A percentile compares a stretch with the other conserved stretches of the same genome.
phyloP scores from a whole-genome alignment of 1,140 invertebrate species.

The Zaprionus ghesquierei region DNA sequence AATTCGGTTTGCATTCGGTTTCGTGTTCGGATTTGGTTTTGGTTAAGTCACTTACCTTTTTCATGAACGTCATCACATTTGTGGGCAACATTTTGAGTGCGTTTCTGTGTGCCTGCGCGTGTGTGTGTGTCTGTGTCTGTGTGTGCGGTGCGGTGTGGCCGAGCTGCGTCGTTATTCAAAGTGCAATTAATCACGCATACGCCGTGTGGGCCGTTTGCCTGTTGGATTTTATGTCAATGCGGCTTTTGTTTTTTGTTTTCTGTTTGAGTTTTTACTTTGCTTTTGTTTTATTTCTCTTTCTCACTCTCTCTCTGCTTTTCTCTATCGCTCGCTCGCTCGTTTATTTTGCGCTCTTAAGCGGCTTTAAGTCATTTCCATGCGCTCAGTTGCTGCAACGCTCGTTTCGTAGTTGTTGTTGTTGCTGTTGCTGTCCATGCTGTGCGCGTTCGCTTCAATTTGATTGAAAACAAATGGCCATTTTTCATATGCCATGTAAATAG shows the following conservation, averaged over 20 bases:
- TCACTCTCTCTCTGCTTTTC: slow-evolving; percentile 15
- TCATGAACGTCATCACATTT: slow-evolving; percentile 92
- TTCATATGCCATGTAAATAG: slow-evolving; percentile 68
- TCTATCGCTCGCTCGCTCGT: slow-evolving; percentile 5
- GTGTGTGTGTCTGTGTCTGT: slow-evolving; percentile 9
- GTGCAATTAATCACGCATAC: slow-evolving; percentile 76
- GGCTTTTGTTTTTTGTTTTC: slow-evolving; percentile 21
- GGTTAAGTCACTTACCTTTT: slow-evolving; percentile 86
- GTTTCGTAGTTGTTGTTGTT: slow-evolving; percentile 17
- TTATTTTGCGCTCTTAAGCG: slow-evolving; percentile 33
- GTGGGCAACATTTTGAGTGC: slow-evolving; percentile 88
- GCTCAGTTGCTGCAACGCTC: slow-evolving; percentile 14
- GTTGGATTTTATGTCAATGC: not conserved
- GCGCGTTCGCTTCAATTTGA: slow-evolving; percentile 47
- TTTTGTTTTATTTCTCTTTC: slow-evolving; percentile 14
- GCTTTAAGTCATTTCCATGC: slow-evolving; percentile 48
- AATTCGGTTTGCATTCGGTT: not conserved
- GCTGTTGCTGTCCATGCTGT: slow-evolving; percentile 40
- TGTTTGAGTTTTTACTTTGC: slow-evolving; percentile 9
- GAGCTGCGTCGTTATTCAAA: slow-evolving; percentile 50
- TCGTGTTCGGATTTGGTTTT: not conserved
- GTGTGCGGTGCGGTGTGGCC: slow-evolving; percentile 20
- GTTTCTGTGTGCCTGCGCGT: slow-evolving; percentile 8
- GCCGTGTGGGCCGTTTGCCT: slow-evolving; percentile 29
- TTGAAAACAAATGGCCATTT: slow-evolving; percentile 64